Percentiles rank a stretch among this genome's conserved stretches.
Evolutionary conservation across 2,888 invertebrate species (phyloP).

Genomic region (Leptinotarsa haldemani): DNA sequence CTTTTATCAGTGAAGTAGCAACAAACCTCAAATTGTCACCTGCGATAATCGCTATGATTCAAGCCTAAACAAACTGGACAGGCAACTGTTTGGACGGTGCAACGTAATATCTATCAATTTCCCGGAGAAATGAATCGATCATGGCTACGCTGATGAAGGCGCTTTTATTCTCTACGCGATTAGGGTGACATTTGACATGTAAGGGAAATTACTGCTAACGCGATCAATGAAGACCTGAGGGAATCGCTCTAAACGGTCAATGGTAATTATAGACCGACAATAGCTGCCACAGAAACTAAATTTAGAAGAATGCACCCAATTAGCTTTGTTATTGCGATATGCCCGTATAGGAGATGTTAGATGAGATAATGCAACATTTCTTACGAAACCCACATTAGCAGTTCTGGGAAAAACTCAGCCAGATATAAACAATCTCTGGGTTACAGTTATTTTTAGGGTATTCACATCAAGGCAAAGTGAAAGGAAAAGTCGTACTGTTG

Average conservation of each 20-base stretch:
- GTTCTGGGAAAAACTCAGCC: background rate
- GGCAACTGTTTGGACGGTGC: no score
- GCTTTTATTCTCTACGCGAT: slow-evolving; percentile 1
- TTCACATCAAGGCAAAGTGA: no score
- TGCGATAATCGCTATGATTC: background rate
- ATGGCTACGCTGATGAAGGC: background rate
- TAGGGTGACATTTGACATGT: slow-evolving; percentile 16
- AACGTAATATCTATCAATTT: background rate
- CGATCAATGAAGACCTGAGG: slow-evolving; percentile 12
- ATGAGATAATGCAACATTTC: background rate
- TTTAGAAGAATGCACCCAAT: slow-evolving; percentile 36
- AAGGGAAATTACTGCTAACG: background rate
- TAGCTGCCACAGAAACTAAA: slow-evolving; percentile 26
- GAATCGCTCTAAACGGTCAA: slow-evolving; percentile 8
- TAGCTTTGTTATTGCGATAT: slow-evolving; percentile 36
- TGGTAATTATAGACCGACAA: slow-evolving; percentile 28
- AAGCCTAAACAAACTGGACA: no score
- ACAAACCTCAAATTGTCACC: background rate
- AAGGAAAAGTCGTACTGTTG: no score
- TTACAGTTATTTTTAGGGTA: no score
- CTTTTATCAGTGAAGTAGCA: no score
- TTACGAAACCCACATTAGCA: background rate
- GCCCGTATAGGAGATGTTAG: slow-evolving; percentile 27
- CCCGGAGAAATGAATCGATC: background rate
- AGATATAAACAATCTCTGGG: no score